Evolutionary conservation across 2,888 invertebrate genomes (phyloP), one percentile per base, ranked within the genome.

Genomic region (Aphidius colemani): DNA sequence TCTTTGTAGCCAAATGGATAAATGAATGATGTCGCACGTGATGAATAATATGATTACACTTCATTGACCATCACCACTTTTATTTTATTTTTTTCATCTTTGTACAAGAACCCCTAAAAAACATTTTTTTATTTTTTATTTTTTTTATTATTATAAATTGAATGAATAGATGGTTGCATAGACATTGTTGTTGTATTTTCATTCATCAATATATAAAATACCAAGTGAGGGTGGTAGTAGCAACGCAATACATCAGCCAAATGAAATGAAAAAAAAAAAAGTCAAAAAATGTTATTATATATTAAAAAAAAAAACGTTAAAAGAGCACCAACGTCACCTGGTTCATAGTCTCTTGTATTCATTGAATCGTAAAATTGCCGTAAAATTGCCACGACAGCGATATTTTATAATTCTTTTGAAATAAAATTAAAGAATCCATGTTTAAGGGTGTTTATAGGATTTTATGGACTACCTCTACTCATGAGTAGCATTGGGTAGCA

Each of bases 301-400:
- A 30, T 39, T 44, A 58, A 58, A 59, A 46, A 13, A 65, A 65
- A 66, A 63, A 58, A 60, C 50, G 43, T 44, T 61, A 65, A 65
- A 65, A 56, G 65, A 65, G 61, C 65, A 65, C 53, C 49, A 56
- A 53, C 61, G 58, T 61, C 65, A 65, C 66, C 70, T 67, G 66
- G 66, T 64, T 67, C 61, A 63, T 55, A 66, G 59, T 59, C 51
- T 59, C 63, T 65, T 67, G 69, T 66, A 71, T 71, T 75, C 77
- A 74, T 63, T 73, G 75, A 72, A 68, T 75, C 71, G 80, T 81
- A 81, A 81, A 81, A 81, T 81, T 81, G 77, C 79, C 80, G 80
- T 80, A 80, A 81, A 81, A 81, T 81, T 81, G 75, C 78, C 72
- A 72, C 75, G 73, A 73, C 76, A 78, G 72, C 79, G 76, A 79